Evolutionary conservation across 2,888 invertebrate genomes (phyloP).

Genomic region (Nymphalis c-album): DNA sequence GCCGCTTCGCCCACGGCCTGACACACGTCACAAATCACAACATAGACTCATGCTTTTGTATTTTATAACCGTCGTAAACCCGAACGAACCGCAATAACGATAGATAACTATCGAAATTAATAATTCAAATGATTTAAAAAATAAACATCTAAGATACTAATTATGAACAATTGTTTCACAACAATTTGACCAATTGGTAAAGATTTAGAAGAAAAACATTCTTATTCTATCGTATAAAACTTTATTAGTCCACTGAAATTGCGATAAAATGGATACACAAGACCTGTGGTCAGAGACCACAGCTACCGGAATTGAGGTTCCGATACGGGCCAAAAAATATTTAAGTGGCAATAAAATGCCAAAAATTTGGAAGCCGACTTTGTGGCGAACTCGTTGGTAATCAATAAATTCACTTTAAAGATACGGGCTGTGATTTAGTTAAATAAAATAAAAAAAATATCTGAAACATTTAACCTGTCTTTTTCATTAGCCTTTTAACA

Average conservation of each 20-base stretch:
- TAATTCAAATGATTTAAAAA: constrained; percentile 25
- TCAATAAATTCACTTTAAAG: constrained; percentile 44
- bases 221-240: constrained; percentile 7
- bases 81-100: constrained; percentile 43
- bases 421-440: constrained; percentile 46
- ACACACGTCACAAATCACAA: constrained; percentile 68
- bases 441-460: constrained; percentile 7
- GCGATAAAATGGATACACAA: constrained; percentile 29
- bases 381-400: constrained; percentile 46
- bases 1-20: constrained; percentile 58
- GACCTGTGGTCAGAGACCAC: constrained; percentile 45
- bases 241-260: constrained; percentile 18
- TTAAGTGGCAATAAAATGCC: constrained; percentile 45
- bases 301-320: constrained; percentile 62
- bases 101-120: constrained; percentile 30
- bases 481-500: constrained; percentile 1
- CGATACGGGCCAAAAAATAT: constrained; percentile 61
- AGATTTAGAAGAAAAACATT: not conserved
- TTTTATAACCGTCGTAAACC: constrained; percentile 61
- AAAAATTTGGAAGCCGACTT: constrained; percentile 43
- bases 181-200: not conserved
- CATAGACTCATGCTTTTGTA: constrained; percentile 63
- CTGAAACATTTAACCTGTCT: not conserved
- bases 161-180: not conserved
- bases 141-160: constrained; percentile 12